phyloP scores from a whole-genome alignment of 2,888 invertebrate species.

The Himalopsyche tibetana region DNA sequence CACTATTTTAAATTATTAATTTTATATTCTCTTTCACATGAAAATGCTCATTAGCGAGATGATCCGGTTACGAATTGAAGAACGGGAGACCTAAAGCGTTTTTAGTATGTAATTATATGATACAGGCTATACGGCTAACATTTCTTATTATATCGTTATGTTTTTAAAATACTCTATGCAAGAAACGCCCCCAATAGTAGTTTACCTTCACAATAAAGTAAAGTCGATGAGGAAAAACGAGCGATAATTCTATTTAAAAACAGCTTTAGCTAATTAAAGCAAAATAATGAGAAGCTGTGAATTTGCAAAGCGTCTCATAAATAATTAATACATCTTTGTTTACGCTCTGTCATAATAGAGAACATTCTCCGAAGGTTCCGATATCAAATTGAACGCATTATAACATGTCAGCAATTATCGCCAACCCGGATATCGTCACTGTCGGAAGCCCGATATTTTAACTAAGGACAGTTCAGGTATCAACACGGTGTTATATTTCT shows the following conservation, averaged over 20 bases:
- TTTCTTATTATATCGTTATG: no score
- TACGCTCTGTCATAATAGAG: conserved; percentile 20
- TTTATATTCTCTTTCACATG: no score
- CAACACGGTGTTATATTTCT: background rate
- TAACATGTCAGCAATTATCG: conserved; percentile 37
- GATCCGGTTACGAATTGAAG: no score
- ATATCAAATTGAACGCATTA: conserved; percentile 39
- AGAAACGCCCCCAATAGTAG: background rate
- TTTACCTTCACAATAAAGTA: background rate
- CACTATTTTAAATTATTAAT: no score
- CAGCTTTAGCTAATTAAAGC: conserved; percentile 34
- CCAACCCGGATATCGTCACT: background rate
- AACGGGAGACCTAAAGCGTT: no score
- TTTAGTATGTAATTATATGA: no score
- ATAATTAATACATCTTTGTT: conserved; percentile 44
- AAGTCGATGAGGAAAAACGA: background rate
- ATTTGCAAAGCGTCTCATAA: conserved; percentile 19
- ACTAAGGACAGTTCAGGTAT: background rate
- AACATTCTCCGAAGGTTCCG: conserved; percentile 1
- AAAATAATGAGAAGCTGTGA: conserved; percentile 36
- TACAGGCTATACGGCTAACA: no score
- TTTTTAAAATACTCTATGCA: no score
- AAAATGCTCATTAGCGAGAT: no score
- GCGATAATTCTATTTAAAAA: conserved; percentile 31
- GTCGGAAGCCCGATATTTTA: background rate